These are phyloP conservation scores for Odontophorus gujanensis DNA, from an alignment of 2,113 vertebrate genomes.

Conservation along the genomic window DNA sequence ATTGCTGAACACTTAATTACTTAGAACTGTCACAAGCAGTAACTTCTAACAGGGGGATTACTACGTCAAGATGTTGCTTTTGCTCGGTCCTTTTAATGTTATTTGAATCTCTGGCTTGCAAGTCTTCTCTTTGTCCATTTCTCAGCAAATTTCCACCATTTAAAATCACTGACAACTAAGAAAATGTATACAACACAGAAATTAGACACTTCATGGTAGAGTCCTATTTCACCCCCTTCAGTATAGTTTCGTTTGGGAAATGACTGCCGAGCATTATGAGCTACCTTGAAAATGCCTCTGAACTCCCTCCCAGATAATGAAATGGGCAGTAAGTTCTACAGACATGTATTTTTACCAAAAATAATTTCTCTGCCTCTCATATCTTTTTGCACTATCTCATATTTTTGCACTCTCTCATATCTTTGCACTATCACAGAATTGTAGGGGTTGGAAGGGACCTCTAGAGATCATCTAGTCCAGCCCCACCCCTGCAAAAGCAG, in stretches of 20 bases:
- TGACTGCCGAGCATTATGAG: not conserved
- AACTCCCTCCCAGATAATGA: not conserved
- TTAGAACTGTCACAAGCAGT: not conserved
- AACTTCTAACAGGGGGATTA: not conserved
- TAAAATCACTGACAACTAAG: not conserved
- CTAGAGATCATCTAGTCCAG: too few relatives aligned
- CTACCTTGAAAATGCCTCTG: not conserved
- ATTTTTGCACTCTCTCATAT: too few relatives aligned
- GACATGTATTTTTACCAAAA: not conserved
- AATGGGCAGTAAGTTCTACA: not conserved
- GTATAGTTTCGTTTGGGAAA: not conserved
- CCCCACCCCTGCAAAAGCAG: not conserved
- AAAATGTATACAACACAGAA: not conserved
- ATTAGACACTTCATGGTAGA: not conserved
- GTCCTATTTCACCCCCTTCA: not conserved
- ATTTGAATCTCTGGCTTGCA: not conserved
- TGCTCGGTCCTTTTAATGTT: not conserved
- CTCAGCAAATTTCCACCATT: not conserved
- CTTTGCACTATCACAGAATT: fast-evolving
- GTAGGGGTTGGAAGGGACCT: too few relatives aligned
- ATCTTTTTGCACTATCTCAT: too few relatives aligned
- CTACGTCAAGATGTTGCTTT: not conserved
- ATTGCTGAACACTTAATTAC: constrained; percentile 6
- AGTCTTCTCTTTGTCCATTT: not conserved
- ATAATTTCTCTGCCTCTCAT: not conserved